phyloP scores from a whole-genome alignment of 2,888 invertebrate genomes.

The Ypsolopha sequella region DNA sequence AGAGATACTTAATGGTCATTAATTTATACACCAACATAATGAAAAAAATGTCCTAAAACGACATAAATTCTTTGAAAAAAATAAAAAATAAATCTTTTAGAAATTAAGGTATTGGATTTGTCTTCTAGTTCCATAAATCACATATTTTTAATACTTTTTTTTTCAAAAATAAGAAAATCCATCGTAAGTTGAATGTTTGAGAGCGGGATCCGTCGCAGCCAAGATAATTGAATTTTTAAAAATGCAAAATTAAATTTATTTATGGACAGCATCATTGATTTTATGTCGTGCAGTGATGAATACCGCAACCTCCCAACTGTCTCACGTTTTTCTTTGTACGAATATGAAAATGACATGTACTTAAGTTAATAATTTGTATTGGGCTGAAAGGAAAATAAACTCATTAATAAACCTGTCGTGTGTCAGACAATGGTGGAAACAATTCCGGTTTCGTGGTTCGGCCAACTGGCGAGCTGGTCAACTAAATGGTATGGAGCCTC shows the following conservation, averaged over 20 bases:
- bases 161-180: too few relatives aligned
- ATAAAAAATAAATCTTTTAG: too few relatives aligned
- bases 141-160: too few relatives aligned
- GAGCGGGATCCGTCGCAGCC: too few relatives aligned
- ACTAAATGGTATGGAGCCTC: slow-evolving; percentile 19
- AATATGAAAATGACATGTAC: not conserved
- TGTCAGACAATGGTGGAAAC: slow-evolving; percentile 43
- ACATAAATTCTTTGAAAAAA: too few relatives aligned
- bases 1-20: too few relatives aligned
- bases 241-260: not conserved
- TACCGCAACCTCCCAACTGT: not conserved
- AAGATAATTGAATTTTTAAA: too few relatives aligned
- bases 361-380: not conserved
- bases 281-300: not conserved
- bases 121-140: too few relatives aligned
- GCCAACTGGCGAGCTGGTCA: slow-evolving; percentile 45
- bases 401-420: slow-evolving; percentile 35
- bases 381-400: slow-evolving; percentile 21
- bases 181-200: too few relatives aligned
- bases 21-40: too few relatives aligned
- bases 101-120: too few relatives aligned
- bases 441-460: slow-evolving; percentile 48
- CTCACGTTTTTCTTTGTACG: not conserved
- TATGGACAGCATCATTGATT: not conserved
- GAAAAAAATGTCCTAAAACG: too few relatives aligned